These are phyloP conservation scores for Micromesistius poutassou DNA, from an alignment of 2,797 vertebrate species.

Conservation along the genomic window DNA sequence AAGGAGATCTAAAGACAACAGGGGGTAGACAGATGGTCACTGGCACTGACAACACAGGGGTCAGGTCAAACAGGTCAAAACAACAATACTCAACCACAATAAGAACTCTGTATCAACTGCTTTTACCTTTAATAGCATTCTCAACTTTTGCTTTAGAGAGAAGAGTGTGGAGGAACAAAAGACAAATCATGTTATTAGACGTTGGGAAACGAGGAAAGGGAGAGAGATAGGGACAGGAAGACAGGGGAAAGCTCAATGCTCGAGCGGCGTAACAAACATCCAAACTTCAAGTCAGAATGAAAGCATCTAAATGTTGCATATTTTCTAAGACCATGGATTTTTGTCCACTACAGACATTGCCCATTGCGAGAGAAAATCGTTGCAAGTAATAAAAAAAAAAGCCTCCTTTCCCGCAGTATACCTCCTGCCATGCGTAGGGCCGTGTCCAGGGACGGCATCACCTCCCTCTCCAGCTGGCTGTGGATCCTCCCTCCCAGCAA, in stretches of 20 bases:
- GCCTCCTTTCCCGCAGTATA: conserved; percentile 43
- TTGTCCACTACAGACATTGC: not conserved
- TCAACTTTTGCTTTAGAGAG: conserved; percentile 82
- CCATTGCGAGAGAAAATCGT: not conserved
- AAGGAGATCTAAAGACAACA: not conserved
- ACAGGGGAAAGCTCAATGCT: not conserved
- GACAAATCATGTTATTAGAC: conserved; percentile 27
- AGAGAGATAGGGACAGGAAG: conserved; percentile 6
- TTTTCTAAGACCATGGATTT: not conserved
- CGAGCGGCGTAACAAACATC: not conserved
- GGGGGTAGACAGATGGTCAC: not conserved
- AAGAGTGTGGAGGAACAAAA: conserved; percentile 61
- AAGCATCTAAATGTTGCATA: not conserved
- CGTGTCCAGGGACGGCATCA: conserved; percentile 82
- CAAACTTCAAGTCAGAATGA: not conserved
- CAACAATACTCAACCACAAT: conserved; percentile 27
- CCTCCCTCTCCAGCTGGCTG: conserved; percentile 78
- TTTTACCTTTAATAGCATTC: conserved; percentile 84
- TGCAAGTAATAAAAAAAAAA: too few relatives aligned
- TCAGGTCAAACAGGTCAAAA: not conserved
- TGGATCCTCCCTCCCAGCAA: conserved; percentile 83
- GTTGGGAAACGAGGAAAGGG: conserved; percentile 12
- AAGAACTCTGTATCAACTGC: conserved; percentile 40
- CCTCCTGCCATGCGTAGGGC: conserved; percentile 85
- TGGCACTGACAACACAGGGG: not conserved